Conservation (phyloP, 2,888 invertebrate species). For the Rotaria magnacalcarata region DNA sequence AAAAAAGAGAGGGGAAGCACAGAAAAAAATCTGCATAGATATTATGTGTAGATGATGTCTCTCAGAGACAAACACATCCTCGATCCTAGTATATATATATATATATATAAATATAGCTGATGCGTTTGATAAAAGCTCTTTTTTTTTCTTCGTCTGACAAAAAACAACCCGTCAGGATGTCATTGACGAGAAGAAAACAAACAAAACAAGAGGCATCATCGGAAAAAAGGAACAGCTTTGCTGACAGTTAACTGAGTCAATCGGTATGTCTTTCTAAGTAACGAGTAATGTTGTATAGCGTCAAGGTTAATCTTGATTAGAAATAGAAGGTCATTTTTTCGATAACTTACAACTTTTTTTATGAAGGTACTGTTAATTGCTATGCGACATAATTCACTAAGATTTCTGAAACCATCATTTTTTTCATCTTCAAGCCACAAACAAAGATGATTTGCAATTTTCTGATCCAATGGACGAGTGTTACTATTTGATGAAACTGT, state of each 20-base stretch:
- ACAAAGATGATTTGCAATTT: neutral
- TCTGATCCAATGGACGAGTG: neutral
- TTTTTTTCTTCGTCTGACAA: neutral
- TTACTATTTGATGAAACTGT: neutral
- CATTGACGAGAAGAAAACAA: slow-evolving; percentile 1
- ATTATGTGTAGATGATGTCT: neutral
- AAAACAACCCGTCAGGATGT: neutral
- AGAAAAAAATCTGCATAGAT: neutral
- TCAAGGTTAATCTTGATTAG: neutral
- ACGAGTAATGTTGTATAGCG: neutral
- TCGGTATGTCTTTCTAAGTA: neutral
- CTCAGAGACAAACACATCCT: neutral
- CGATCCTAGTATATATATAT: neutral
- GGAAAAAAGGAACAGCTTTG: neutral
- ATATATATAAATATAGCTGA: neutral
- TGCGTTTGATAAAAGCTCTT: neutral
- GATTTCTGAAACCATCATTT: neutral
- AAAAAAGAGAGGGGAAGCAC: neutral
- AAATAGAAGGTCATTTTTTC: neutral
- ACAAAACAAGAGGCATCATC: neutral
- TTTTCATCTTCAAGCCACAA: slow-evolving; percentile 8
- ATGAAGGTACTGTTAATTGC: neutral
- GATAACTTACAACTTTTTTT: neutral
- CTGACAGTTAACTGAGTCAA: neutral
- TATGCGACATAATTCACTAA: neutral